Base-by-base conservation (phyloP, 2,113 vertebrate genomes). In the Clarias macrocephalus region DNA sequence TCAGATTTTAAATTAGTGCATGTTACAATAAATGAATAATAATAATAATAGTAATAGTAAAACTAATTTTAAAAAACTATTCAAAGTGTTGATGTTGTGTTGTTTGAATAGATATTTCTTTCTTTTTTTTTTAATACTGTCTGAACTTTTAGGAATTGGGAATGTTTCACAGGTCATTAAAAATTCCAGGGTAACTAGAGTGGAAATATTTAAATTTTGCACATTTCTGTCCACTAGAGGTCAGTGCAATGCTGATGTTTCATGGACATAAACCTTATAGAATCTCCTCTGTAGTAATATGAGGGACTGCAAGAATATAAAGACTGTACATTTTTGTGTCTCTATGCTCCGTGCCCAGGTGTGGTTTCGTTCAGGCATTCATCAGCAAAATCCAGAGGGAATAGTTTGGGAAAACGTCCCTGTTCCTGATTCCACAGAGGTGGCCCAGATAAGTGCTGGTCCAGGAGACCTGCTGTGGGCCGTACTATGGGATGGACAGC, bases 401-500 rank as follows among this genome's bases (percentile, higher is more conserved):
- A 95, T 94, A 0, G 87, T 57, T 0, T 99, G 98, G 98, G 96
- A 96, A 66, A 93, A 96, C 33, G 91, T 99, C 28, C 93, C 94
- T 21, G 95, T 95, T 42, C 97, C 68, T 33, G n/a, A 59, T 28
- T 57, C 97, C 2, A 96, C 95, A 82, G 98, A 99, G 90, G 97
- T 96, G 52, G 95, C 96, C 23, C 98, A 99, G 95, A 93, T 99
- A 91, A 97, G 96, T 89, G 96, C 96, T 1, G 98, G 98, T 8
- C 97, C 98, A 0, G 95, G 96, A 52, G 97, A 99, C 89, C 96
- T 99, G 73, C 92, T 99, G 16, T 99, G 98, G 98, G 96, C 93
- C 80, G 94, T 97, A 18, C 95, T 99, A 56, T 99, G 97, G 98
- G 97, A 99, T 87, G 98, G 98, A 21, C 97, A 98, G 91, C 96